These are phyloP conservation scores for Gisinianus flammeolus DNA, from an alignment of 2,888 invertebrate genomes.

Conservation along the genomic window DNA sequence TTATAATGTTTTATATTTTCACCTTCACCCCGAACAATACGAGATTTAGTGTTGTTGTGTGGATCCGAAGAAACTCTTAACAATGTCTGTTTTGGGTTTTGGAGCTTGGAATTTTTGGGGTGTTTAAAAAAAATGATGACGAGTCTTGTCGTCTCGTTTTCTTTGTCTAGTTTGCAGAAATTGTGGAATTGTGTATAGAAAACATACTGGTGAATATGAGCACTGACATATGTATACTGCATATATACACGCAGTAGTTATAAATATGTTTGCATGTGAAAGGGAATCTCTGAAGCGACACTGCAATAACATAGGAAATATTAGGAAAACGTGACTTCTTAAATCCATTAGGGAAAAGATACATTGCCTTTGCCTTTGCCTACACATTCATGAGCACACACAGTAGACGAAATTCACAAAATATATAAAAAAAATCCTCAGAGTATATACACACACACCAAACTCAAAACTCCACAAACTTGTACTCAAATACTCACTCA, in stretches of 20 bases:
- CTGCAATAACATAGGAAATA: constrained; percentile 15
- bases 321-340: constrained; percentile 35
- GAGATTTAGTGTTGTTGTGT: not conserved
- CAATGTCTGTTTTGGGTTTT: not conserved
- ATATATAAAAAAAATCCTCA: constrained; percentile 7
- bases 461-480: not conserved
- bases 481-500: not conserved
- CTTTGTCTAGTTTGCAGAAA: not conserved
- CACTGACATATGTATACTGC: no score
- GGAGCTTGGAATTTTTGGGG: not conserved
- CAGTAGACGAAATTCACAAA: no score
- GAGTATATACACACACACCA: not conserved
- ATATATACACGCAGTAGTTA: no score
- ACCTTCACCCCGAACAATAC: constrained; percentile 17
- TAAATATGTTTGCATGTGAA: not conserved
- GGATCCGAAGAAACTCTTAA: not conserved
- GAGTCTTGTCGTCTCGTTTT: not conserved
- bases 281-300: constrained; percentile 1
- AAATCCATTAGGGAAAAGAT: constrained; percentile 30
- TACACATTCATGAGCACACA: constrained; percentile 14
- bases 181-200: not conserved
- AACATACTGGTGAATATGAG: not conserved
- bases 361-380: not conserved
- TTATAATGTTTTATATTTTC: not conserved
- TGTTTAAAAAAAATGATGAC: no score